Base-by-base conservation (phyloP, 2,888 invertebrate genomes). In the Cepaea hortensis region DNA sequence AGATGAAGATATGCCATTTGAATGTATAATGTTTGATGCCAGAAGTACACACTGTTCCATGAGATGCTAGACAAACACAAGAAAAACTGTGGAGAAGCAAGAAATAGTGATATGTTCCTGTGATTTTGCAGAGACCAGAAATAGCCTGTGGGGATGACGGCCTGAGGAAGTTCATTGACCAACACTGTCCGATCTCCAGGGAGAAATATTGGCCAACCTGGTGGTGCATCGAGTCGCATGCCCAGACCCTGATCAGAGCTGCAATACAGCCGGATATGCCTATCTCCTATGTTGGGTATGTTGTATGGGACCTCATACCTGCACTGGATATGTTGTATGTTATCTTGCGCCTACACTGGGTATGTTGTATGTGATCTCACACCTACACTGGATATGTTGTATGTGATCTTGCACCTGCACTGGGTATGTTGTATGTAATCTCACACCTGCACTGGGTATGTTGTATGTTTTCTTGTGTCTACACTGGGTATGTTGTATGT, bases 211-310 rank as follows among this genome's bases (percentile, higher is more conserved):
- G 92, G 91, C 94, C 94, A 61, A 94, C 93, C 20, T 89, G 93
- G 85, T 94, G 94, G 93, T 94, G 93, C 86, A 92, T 93, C 86
- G 93, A 93, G 84, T 91, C 93, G n/a, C 89, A 93, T n/a, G 90
- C 90, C 6, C 93, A 93, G 88, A 94, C 94, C 18, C 91, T 94
- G 46, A n/a, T 94, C 3, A 85, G 93, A 76, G 89, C 90, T 18
- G 65, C 94, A 11, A 35, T 93, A 18, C 91, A 93, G 84, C 89
- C 91, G 6, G 80, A 85, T n/a, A 92, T 93, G 9, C 75, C 86
- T 15, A 85, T 93, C 20, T 65, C 88, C 3, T 94, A 93, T 89
- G 89, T 91, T 85, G 91, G 91, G 93, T 93, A 90, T 77, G 77
- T 77, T 11, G n/a, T 20, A 68, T 68, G 6, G 18, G 62, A 13